Evolutionary conservation across 2,888 invertebrate genomes (phyloP).

Genomic region (Euplexia lucipara): DNA sequence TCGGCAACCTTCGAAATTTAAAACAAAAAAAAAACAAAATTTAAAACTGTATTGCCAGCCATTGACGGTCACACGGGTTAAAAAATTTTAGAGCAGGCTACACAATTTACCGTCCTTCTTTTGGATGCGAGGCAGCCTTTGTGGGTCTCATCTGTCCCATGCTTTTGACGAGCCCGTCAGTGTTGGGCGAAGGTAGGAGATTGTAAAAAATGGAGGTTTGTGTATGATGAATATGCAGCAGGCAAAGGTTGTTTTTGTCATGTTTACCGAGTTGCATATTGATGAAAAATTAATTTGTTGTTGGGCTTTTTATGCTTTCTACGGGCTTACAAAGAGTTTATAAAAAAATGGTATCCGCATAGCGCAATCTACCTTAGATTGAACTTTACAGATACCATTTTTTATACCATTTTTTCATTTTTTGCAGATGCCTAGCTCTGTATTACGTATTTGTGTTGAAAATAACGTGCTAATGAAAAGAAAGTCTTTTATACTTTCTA

Average conservation of each 20-base stretch:
- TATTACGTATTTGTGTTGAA: no score
- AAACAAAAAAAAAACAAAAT: not conserved
- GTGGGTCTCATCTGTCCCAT: slow-evolving; percentile 29
- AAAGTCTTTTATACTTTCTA: no score
- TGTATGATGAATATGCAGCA: slow-evolving; percentile 20
- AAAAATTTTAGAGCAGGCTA: slow-evolving; percentile 33
- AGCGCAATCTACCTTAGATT: no score
- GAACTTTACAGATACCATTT: no score
- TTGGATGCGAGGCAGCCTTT: slow-evolving; percentile 25
- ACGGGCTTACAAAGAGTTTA: not conserved
- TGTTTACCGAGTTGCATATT: slow-evolving; percentile 4
- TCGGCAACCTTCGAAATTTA: no score
- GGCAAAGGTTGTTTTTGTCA: not conserved
- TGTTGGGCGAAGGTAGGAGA: not conserved
- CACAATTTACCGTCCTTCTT: slow-evolving; percentile 37
- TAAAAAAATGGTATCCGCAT: no score
- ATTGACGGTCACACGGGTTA: slow-evolving; percentile 18
- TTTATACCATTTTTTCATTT: no score
- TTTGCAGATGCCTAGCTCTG: no score
- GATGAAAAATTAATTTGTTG: not conserved
- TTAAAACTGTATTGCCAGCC: slow-evolving; percentile 2
- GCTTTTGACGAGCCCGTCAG: slow-evolving; percentile 33
- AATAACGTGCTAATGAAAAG: no score
- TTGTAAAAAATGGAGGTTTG: not conserved
- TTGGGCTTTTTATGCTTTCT: not conserved